Evolutionary conservation across 1,140 invertebrate genomes (phyloP).

Genomic region (Cyclina sinensis): DNA sequence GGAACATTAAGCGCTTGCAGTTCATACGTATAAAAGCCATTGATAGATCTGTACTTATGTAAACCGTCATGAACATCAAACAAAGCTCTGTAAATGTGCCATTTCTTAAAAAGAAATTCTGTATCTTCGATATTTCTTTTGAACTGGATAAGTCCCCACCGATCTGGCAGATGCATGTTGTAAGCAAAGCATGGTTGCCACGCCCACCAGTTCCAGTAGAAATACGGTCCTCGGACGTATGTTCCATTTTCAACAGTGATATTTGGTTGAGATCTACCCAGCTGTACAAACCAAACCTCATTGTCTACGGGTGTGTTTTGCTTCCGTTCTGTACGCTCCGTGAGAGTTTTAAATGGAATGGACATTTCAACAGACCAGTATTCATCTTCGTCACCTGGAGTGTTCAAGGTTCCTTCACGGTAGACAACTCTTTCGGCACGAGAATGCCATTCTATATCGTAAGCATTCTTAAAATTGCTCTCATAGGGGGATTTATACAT

Average conservation of each 20-base stretch:
- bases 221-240: background rate
- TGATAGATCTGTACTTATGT: background rate
- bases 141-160: conserved; percentile 48
- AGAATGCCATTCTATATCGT: background rate
- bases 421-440: background rate
- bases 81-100: conserved; percentile 42
- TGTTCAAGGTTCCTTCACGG: conserved; percentile 31
- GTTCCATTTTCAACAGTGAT: background rate
- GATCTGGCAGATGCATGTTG: conserved; percentile 48
- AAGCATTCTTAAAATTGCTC: background rate
- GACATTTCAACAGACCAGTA: conserved; percentile 44
- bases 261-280: background rate
- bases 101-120: background rate
- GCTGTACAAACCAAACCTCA: conserved; percentile 32
- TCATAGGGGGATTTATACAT: conserved; percentile 15
- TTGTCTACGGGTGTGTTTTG: background rate
- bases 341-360: background rate
- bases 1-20: conserved; percentile 6
- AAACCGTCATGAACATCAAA: conserved; percentile 20
- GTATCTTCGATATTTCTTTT: background rate
- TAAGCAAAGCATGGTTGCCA: conserved; percentile 42
- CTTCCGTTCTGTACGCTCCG: background rate
- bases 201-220: background rate
- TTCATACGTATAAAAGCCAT: background rate
- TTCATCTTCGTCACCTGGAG: conserved; percentile 15